Percentiles rank a stretch among this genome's conserved stretches.
phyloP scores from a whole-genome alignment of 2,888 invertebrate species.

The Rugalucina vietnamica region DNA sequence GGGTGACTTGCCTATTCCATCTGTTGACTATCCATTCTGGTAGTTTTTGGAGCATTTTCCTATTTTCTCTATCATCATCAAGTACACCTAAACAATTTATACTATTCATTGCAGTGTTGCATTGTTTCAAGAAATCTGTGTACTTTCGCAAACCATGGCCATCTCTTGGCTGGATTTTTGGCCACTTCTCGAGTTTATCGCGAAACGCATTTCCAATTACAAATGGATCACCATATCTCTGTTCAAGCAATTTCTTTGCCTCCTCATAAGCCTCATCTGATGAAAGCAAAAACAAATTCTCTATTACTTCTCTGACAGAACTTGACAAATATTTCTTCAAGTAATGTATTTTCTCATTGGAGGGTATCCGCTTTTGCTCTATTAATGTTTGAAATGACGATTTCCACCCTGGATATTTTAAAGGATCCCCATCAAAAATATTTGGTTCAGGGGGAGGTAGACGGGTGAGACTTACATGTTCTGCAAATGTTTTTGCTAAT shows the following conservation, averaged over 20 bases:
- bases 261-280: slow-evolving; percentile 41
- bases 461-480: slow-evolving; percentile 20
- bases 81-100: slow-evolving; percentile 26
- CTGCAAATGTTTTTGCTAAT: not conserved
- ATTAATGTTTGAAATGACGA: slow-evolving; percentile 46
- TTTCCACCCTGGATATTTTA: slow-evolving; percentile 42
- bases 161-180: slow-evolving; percentile 41
- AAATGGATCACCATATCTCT: slow-evolving; percentile 59
- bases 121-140: slow-evolving; percentile 54
- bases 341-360: slow-evolving; percentile 47
- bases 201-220: slow-evolving; percentile 52
- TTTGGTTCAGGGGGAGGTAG: slow-evolving; percentile 46
- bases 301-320: slow-evolving; percentile 28
- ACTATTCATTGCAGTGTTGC: slow-evolving; percentile 44
- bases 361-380: slow-evolving; percentile 33
- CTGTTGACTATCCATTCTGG: slow-evolving; percentile 46
- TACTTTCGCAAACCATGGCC: slow-evolving; percentile 25
- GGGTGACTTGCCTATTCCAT: slow-evolving; percentile 38
- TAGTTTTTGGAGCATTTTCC: slow-evolving; percentile 53
- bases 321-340: slow-evolving; percentile 34
- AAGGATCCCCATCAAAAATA: slow-evolving; percentile 52
- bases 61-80: slow-evolving; percentile 55
- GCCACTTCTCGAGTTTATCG: slow-evolving; percentile 57
- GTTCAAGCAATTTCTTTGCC: slow-evolving; percentile 45
- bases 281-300: slow-evolving; percentile 32